Evolutionary conservation across 2,888 invertebrate genomes (phyloP), one percentile per base, ranked within the genome.

Genomic region (Dastarcus helophoroides): DNA sequence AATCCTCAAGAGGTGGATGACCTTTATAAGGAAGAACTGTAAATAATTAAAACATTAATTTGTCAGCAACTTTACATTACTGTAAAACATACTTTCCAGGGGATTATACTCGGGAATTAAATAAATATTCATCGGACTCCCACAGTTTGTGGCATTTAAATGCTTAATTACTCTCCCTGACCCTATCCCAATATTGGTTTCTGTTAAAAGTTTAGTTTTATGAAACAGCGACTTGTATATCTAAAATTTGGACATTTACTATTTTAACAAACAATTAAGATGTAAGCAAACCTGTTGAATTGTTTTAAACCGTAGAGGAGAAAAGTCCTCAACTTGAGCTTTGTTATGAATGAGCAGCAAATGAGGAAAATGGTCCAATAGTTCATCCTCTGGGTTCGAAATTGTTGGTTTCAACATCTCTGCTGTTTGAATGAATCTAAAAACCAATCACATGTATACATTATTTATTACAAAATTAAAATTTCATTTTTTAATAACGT

Each of bases 381-480:
- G 65, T 45, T 73, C 73, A 48, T 78, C 69, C 44, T 77, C 76
- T 48, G 70, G 67, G 2, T 69, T 66, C 2, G 77, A 72, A 4
- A 81, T 71, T 0, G 81, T 73, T 0, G 88, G 88, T 55, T 83
- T 84, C 41, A 89, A 59, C 84, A 88, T 86, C 63, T 88, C 88
- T 10, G 86, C 84, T 24, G 81, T 73, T 61, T 81, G 79, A 7
- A 88, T 64, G 55, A 83, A 81, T 48, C 84, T 82, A 57, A 36
- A 42, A 42, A 37, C 32, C 24, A 14, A 7, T n/a, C n/a, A n/a
- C n/a, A n/a, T n/a, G n/a, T n/a, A n/a, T n/a, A n/a, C n/a, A n/a
- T n/a, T n/a, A n/a, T n/a, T n/a, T n/a, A n/a, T n/a, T n/a, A n/a
- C n/a, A 19, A 19, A n/a, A 19, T 7, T 19, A 19, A 19, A 19